Percentiles rank a stretch among this genome's conserved stretches.
phyloP scores from a whole-genome alignment of 1,140 invertebrate genomes.

The Mya arenaria region DNA sequence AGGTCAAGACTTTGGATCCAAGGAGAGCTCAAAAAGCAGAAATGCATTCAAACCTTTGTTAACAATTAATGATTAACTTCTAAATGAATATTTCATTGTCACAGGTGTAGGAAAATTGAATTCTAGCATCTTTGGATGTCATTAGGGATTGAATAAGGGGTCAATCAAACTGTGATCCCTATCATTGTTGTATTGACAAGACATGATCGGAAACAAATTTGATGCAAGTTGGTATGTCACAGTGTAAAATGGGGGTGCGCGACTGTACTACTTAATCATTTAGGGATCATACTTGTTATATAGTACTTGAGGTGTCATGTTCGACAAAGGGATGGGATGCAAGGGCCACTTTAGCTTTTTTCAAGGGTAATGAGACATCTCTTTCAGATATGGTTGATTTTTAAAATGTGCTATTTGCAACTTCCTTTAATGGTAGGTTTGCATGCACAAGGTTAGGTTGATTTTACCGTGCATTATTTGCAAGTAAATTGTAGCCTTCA shows the following conservation, averaged over 20 bases:
- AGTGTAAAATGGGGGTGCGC: background rate
- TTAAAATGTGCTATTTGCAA: too few relatives aligned
- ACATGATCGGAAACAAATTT: background rate
- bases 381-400: too few relatives aligned
- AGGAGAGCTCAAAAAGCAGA: too few relatives aligned
- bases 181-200: background rate
- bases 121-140: background rate
- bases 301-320: background rate
- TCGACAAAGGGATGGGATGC: too few relatives aligned
- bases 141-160: background rate
- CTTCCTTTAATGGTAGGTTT: too few relatives aligned
- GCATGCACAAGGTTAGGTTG: too few relatives aligned
- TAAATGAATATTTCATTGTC: background rate
- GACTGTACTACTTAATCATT: background rate
- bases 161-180: background rate
- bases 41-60: too few relatives aligned
- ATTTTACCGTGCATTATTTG: too few relatives aligned
- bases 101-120: background rate
- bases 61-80: background rate
- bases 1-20: too few relatives aligned
- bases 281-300: background rate
- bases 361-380: too few relatives aligned
- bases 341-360: too few relatives aligned
- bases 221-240: background rate
- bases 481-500: too few relatives aligned